Conservation (phyloP, 2,888 invertebrate genomes). For the Ditylenchus weischeri region DNA sequence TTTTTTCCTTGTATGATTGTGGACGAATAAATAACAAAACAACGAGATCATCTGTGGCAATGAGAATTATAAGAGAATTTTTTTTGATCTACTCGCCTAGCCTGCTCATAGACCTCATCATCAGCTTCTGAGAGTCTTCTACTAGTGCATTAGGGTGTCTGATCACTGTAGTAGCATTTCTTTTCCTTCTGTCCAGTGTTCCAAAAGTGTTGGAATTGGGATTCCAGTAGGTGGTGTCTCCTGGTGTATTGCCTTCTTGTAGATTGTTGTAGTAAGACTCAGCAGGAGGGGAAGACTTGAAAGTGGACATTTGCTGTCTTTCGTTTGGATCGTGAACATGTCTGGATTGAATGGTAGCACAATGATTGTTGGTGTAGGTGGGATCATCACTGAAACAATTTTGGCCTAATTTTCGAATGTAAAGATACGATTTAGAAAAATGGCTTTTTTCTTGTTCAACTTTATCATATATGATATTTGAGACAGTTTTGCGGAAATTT, state of each 20-base stretch:
- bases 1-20: too few species aligned
- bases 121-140: constrained; percentile 2
- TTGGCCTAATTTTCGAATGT: background rate
- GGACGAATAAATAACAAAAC: too few species aligned
- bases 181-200: constrained; percentile 4
- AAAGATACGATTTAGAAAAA: background rate
- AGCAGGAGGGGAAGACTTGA: constrained; percentile 2
- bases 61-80: too few species aligned
- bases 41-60: too few species aligned
- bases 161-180: background rate
- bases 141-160: background rate
- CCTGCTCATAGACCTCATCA: background rate
- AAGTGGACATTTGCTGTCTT: background rate
- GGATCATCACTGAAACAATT: background rate
- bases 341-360: too few species aligned
- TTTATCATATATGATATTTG: too few species aligned
- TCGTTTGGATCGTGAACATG: too few species aligned
- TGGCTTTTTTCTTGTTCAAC: background rate
- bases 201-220: background rate
- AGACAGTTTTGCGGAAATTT: too few species aligned
- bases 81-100: background rate
- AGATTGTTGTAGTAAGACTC: background rate
- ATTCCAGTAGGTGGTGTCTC: background rate
- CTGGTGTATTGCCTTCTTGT: background rate
- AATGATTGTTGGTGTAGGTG: background rate